A percentile compares a stretch with the other conserved stretches of the same genome.
phyloP scores from a whole-genome alignment of 2,113 vertebrate species.

The Rissa tridactyla region DNA sequence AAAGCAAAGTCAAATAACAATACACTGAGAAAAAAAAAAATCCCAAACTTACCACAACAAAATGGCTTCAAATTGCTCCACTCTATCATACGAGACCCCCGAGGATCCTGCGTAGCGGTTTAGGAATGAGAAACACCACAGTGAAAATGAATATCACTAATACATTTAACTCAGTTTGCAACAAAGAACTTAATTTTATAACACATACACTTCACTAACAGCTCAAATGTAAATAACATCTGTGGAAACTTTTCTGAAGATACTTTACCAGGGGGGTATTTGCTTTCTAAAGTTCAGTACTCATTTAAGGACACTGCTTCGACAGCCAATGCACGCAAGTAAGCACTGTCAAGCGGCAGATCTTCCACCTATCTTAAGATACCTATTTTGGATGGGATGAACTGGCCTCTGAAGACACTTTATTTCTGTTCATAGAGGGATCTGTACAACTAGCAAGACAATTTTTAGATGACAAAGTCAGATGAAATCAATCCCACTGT shows the following conservation, averaged over 20 bases:
- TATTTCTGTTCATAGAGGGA: not conserved
- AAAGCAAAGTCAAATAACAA: not conserved
- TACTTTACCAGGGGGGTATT: not conserved
- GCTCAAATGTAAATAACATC: not conserved
- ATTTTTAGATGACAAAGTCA: not conserved
- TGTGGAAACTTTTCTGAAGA: not conserved
- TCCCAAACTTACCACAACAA: conserved; percentile 84
- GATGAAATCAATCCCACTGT: not conserved
- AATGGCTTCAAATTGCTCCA: conserved; percentile 82
- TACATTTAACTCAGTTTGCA: not conserved
- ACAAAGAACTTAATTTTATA: not conserved
- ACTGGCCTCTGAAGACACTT: not conserved
- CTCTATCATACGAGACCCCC: conserved; percentile 89
- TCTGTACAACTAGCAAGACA: not conserved
- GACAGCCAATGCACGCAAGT: not conserved
- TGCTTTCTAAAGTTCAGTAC: not conserved
- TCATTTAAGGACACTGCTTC: not conserved
- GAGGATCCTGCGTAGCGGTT: conserved; percentile 79
- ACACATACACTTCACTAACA: not conserved
- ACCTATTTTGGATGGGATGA: not conserved
- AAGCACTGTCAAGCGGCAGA: not conserved
- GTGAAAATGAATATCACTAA: not conserved
- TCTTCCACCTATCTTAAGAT: not conserved
- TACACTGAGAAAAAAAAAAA: not conserved
- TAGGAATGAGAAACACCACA: not conserved